Evolutionary conservation across 2,113 vertebrate species (phyloP).

Genomic region (Hemiprocne comata): DNA sequence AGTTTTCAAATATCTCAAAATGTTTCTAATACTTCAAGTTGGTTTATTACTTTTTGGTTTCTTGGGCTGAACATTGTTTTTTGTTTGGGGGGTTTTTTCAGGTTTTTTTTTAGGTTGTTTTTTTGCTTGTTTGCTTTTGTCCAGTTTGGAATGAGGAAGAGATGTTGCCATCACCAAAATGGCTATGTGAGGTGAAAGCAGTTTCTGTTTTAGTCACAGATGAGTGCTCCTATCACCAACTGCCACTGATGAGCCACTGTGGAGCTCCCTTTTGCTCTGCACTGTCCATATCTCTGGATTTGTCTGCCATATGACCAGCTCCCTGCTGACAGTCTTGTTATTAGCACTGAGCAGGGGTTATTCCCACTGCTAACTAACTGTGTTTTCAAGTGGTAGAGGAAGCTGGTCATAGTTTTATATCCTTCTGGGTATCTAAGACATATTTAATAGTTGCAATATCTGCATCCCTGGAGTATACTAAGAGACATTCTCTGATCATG

Average conservation of each 20-base stretch:
- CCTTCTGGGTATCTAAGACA: neutral
- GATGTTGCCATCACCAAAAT: neutral
- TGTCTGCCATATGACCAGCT: neutral
- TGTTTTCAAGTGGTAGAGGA: neutral
- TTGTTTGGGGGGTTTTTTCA: neutral
- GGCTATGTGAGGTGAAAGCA: neutral
- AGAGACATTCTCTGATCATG: neutral
- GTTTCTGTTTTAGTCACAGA: neutral
- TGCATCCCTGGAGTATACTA: neutral
- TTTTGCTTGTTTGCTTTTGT: no score
- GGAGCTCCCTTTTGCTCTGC: neutral
- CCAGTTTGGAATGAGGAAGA: neutral
- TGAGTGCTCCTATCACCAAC: accelerated
- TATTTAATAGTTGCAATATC: slow-evolving; percentile 5
- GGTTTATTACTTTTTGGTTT: neutral
- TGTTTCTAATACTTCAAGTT: neutral
- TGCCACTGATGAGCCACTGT: accelerated
- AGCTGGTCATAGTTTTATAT: neutral
- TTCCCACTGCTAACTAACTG: neutral
- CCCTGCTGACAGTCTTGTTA: neutral
- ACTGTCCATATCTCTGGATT: accelerated
- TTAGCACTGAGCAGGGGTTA: accelerated
- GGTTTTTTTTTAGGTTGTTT: no score
- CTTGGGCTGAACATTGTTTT: neutral
- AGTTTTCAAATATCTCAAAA: neutral